A percentile compares a stretch with the other conserved stretches of the same genome.
These are phyloP conservation scores for Argyra leucocephala DNA, from an alignment of 2,888 invertebrate genomes.

Conservation along the genomic window DNA sequence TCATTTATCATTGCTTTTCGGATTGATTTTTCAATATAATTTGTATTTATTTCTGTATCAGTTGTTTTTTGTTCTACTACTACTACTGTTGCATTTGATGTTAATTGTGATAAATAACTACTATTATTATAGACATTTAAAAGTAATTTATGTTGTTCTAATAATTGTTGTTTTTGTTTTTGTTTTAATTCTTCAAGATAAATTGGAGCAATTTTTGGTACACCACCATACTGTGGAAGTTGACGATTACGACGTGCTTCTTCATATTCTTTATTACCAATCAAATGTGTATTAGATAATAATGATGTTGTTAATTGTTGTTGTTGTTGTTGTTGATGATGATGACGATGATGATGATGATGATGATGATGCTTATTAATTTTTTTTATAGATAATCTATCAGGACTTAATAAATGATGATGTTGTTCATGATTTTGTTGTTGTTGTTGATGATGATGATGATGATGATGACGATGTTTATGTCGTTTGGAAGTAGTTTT, in stretches of 20 bases:
- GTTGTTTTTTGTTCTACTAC: too few relatives aligned
- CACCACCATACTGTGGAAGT: not conserved
- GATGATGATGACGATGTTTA: not conserved
- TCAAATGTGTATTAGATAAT: not conserved
- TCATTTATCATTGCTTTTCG: too few relatives aligned
- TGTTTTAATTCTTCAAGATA: conserved; percentile 2
- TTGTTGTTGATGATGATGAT: not conserved
- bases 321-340: not conserved
- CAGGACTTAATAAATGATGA: not conserved
- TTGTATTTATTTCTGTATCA: too few relatives aligned
- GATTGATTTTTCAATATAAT: too few relatives aligned
- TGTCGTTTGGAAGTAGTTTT: not conserved
- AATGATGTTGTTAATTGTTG: not conserved
- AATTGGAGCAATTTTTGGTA: not conserved
- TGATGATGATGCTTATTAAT: not conserved
- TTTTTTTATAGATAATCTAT: not conserved
- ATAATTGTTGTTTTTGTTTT: not conserved
- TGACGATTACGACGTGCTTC: not conserved
- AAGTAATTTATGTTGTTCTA: not conserved
- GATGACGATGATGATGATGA: not conserved
- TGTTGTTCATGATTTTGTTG: not conserved
- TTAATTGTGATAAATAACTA: too few relatives aligned
- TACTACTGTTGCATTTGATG: not conserved
- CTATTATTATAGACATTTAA: not conserved
- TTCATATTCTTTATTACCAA: not conserved